phyloP scores from a whole-genome alignment of 2,113 vertebrate species.

The Platycercus adscitus region DNA sequence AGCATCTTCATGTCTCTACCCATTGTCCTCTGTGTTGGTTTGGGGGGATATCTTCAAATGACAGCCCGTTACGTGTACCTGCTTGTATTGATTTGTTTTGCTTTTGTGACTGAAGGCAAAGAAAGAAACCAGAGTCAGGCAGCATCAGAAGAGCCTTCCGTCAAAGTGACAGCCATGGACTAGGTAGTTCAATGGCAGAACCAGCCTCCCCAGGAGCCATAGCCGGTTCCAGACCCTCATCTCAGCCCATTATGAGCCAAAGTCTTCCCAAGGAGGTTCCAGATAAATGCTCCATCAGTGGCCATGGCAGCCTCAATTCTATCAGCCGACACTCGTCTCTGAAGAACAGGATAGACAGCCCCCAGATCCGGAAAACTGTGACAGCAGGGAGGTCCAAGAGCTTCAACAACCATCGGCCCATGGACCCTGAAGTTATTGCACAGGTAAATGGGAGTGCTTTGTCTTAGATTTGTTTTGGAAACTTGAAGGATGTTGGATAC shows the following conservation, averaged over 20 bases:
- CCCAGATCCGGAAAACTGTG: slow-evolving; percentile 89
- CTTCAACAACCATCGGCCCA: slow-evolving; percentile 97
- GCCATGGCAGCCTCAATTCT: slow-evolving; percentile 93
- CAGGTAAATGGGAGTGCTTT: slow-evolving; percentile 78
- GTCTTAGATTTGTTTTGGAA: background rate
- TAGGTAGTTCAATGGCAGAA: slow-evolving; percentile 77
- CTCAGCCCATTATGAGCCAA: slow-evolving; percentile 86
- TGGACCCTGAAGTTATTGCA: slow-evolving; percentile 92
- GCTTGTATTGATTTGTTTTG: slow-evolving; percentile 71
- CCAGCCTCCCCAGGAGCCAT: slow-evolving; percentile 77
- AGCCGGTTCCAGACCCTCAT: slow-evolving; percentile 84
- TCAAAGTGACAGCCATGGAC: slow-evolving; percentile 82
- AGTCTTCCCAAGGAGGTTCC: slow-evolving; percentile 87
- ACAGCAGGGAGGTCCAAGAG: slow-evolving; percentile 94
- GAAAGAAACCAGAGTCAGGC: slow-evolving; percentile 90
- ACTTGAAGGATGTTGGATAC: background rate
- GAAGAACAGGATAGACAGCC: slow-evolving; percentile 94
- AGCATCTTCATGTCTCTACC: slow-evolving; percentile 14
- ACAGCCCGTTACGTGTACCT: background rate
- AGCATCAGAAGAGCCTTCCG: slow-evolving; percentile 91
- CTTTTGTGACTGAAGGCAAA: slow-evolving; percentile 86
- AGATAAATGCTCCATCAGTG: slow-evolving; percentile 92
- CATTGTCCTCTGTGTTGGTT: slow-evolving; percentile 50
- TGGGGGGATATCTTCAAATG: slow-evolving; percentile 33
- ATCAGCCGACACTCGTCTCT: slow-evolving; percentile 96